Conservation (phyloP, 2,113 vertebrate genomes). For the Phoenicopterus ruber region DNA sequence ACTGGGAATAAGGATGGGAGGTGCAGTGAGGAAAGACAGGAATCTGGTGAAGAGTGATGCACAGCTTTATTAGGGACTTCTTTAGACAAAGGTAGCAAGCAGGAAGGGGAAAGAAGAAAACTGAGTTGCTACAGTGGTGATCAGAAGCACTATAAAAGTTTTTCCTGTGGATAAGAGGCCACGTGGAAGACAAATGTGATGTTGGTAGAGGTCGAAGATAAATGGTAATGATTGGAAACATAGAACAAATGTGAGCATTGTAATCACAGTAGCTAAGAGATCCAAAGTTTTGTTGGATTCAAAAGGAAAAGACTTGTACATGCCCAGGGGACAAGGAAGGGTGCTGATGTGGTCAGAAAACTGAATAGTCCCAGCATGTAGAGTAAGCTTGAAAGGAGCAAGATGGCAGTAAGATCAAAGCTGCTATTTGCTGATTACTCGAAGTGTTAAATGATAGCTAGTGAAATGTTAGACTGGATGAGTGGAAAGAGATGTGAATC, state of each 20-base stretch:
- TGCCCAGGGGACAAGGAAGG: background rate
- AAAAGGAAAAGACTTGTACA: background rate
- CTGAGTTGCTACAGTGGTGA: background rate
- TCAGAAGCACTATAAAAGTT: background rate
- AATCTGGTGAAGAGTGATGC: background rate
- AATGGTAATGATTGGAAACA: background rate
- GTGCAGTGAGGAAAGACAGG: background rate
- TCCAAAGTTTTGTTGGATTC: background rate
- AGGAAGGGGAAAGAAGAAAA: background rate
- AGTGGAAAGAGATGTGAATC: background rate
- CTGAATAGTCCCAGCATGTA: background rate
- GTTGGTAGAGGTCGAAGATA: background rate
- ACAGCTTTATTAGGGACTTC: background rate
- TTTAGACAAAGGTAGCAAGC: background rate
- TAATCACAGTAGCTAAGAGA: background rate
- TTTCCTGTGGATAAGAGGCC: background rate
- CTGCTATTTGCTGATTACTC: background rate
- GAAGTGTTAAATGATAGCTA: background rate
- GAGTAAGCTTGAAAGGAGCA: background rate
- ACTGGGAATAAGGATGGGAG: background rate
- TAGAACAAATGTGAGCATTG: background rate
- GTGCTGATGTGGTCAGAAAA: background rate
- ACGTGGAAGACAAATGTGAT: background rate
- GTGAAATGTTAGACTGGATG: background rate
- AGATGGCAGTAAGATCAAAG: background rate